Evolutionary conservation across 2,113 vertebrate species (phyloP).

Genomic region (Cochlearius cochlearius): DNA sequence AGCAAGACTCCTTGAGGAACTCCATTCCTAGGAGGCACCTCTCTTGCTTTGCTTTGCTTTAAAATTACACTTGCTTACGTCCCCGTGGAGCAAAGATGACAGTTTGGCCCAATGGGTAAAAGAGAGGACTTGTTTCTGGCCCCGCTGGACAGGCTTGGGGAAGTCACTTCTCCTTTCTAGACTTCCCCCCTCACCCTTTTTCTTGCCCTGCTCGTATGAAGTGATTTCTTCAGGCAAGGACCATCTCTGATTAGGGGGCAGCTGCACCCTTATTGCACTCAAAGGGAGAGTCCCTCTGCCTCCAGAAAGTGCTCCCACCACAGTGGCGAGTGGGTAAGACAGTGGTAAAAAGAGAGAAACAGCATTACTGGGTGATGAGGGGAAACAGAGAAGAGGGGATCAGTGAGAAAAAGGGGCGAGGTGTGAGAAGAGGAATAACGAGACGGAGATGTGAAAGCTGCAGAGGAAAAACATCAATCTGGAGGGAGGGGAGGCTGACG

Average conservation of each 20-base stretch:
- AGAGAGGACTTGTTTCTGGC: not conserved
- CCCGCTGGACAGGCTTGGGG: not conserved
- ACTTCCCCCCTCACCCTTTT: not conserved
- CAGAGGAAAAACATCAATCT: not conserved
- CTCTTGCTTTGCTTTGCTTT: not conserved
- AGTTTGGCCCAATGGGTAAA: not conserved
- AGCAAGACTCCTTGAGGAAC: not conserved
- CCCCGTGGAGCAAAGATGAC: rapidly evolving
- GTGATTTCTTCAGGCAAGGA: not conserved
- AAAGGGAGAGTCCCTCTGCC: rapidly evolving
- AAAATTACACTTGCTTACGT: not conserved
- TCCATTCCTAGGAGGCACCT: rapidly evolving
- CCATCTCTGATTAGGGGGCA: not conserved
- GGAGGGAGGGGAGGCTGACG: not conserved
- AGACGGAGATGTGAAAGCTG: not conserved
- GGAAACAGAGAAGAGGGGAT: not conserved
- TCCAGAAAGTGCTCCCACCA: not conserved
- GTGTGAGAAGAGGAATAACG: not conserved
- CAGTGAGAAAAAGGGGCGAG: not conserved
- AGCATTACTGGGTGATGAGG: not conserved
- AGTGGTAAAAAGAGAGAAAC: not conserved
- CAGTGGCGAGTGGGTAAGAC: not conserved
- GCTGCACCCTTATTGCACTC: not conserved
- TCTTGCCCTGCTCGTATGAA: not conserved
- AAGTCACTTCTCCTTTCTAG: not conserved